phyloP scores from a whole-genome alignment of 1,140 invertebrate genomes.

The Mizuhopecten yessoensis region DNA sequence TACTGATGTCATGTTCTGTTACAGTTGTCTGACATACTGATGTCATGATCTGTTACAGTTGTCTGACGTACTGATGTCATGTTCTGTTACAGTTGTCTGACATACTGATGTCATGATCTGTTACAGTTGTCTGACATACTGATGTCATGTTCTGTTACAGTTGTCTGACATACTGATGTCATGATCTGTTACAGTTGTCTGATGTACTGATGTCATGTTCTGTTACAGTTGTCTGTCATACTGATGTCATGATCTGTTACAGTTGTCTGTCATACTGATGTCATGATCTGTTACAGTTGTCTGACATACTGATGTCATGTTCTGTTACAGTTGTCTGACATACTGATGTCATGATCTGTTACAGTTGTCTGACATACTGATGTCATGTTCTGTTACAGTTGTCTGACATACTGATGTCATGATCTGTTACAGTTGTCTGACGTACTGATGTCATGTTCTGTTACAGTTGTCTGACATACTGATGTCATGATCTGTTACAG shows the following conservation, averaged over 20 bases:
- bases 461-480: background rate
- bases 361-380: background rate
- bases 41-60: background rate
- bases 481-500: background rate
- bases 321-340: background rate
- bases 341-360: background rate
- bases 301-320: background rate
- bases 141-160: background rate
- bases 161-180: background rate
- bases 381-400: background rate
- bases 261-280: background rate
- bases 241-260: background rate
- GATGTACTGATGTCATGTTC: background rate
- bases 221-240: background rate
- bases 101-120: background rate
- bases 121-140: background rate
- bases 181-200: background rate
- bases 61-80: background rate
- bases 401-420: background rate
- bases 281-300: background rate
- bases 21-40: background rate
- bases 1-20: background rate
- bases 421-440: background rate
- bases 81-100: background rate
- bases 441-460: background rate